Conservation (phyloP, 2,797 vertebrate genomes). For the Sebastes goodei region DNA sequence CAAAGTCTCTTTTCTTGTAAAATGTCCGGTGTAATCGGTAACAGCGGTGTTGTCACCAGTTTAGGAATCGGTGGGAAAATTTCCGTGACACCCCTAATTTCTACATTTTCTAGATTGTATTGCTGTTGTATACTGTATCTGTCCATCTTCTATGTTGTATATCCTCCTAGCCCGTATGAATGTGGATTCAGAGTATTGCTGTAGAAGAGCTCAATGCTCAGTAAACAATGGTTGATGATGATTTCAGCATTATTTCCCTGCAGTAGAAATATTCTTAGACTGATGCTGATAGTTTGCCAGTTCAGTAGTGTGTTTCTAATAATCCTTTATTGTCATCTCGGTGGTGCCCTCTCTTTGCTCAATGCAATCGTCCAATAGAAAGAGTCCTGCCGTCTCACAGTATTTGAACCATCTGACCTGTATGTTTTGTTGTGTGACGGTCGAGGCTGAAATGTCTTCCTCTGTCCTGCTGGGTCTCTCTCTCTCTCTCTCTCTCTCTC, state of each 20-base stretch:
- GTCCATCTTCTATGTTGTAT: too few relatives aligned
- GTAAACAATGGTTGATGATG: background rate
- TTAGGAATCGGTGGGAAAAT: too few relatives aligned
- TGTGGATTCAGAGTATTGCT: background rate
- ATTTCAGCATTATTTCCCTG: background rate
- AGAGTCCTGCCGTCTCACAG: background rate
- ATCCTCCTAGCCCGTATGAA: background rate
- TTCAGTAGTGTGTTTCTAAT: background rate
- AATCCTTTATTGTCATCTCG: background rate
- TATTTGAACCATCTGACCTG: conserved; percentile 16
- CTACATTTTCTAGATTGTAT: too few relatives aligned
- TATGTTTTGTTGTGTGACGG: background rate
- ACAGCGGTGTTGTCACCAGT: too few relatives aligned
- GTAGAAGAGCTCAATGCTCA: background rate
- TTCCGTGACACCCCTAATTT: too few relatives aligned
- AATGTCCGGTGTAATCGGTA: too few relatives aligned
- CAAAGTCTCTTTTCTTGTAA: too few relatives aligned
- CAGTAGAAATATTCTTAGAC: background rate
- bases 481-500: background rate
- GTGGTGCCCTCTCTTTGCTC: background rate
- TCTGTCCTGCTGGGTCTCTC: conserved; percentile 38
- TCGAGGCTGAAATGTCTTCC: background rate
- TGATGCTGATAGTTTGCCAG: background rate
- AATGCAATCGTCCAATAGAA: background rate
- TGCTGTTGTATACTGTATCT: too few relatives aligned